These are phyloP conservation scores for Craterocephalus amniculus DNA, from an alignment of 2,797 vertebrate species.

Conservation along the genomic window DNA sequence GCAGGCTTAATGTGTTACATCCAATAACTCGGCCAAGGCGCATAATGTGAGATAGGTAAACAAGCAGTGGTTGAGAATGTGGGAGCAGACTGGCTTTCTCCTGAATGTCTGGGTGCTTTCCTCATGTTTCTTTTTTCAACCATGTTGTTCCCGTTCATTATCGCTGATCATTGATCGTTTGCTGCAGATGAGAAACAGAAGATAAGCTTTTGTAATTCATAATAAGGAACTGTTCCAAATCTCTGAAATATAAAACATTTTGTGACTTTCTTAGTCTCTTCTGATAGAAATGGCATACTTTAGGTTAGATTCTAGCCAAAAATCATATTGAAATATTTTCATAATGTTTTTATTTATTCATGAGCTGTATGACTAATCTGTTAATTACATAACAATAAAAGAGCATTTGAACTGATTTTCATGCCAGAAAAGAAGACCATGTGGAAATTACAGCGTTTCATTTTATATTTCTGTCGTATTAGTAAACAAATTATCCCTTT, in stretches of 20 bases:
- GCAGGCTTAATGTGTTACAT: slow-evolving; percentile 78
- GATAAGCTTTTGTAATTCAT: slow-evolving; percentile 1
- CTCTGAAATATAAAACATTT: background rate
- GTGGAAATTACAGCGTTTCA: background rate
- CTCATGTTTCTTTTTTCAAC: background rate
- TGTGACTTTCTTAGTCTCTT: background rate
- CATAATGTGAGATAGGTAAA: slow-evolving; percentile 71
- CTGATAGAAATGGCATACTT: background rate
- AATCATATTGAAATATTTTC: background rate
- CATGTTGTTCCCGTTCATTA: slow-evolving; percentile 31
- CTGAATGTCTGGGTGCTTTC: slow-evolving; percentile 44
- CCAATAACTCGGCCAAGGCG: slow-evolving; percentile 50
- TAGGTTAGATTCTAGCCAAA: background rate
- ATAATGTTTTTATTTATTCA: too few species aligned
- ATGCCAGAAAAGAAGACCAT: background rate
- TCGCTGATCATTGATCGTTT: slow-evolving; percentile 42
- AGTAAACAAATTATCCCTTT: background rate
- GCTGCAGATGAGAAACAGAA: slow-evolving; percentile 31
- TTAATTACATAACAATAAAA: background rate
- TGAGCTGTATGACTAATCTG: background rate
- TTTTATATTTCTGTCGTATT: background rate
- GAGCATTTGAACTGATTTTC: background rate
- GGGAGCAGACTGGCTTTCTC: slow-evolving; percentile 36
- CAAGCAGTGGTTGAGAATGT: slow-evolving; percentile 63
- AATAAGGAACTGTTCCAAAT: background rate